Percentiles rank a stretch among this genome's conserved stretches.
These are phyloP conservation scores for Anagyrus pseudococci DNA, from an alignment of 2,888 invertebrate species.

Conservation along the genomic window DNA sequence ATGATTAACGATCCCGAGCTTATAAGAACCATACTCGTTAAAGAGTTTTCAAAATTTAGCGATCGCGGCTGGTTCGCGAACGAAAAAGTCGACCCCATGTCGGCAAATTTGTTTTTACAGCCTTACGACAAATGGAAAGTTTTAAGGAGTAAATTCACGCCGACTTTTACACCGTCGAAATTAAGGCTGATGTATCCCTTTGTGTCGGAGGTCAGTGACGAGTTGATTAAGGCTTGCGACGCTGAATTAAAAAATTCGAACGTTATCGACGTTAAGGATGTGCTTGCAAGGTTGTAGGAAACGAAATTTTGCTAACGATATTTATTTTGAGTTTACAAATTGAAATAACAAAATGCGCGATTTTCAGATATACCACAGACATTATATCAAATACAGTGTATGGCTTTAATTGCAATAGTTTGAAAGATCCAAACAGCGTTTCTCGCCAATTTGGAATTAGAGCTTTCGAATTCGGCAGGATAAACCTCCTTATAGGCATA, in stretches of 20 bases:
- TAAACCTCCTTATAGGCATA: not conserved
- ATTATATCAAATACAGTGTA: constrained; percentile 7
- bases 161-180: constrained; percentile 73
- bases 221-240: constrained; percentile 41
- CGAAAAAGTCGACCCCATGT: constrained; percentile 59
- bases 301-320: not conserved
- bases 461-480: constrained; percentile 1
- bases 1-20: constrained; percentile 70
- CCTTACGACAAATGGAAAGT: constrained; percentile 70
- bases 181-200: constrained; percentile 71
- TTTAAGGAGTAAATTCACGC: constrained; percentile 69
- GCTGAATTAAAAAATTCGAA: not conserved
- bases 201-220: constrained; percentile 66
- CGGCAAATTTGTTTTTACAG: constrained; percentile 68
- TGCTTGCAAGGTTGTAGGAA: constrained; percentile 1
- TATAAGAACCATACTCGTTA: constrained; percentile 66
- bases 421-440: constrained; percentile 42
- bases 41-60: constrained; percentile 71
- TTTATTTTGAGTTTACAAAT: not conserved
- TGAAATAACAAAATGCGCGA: not conserved
- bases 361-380: constrained; percentile 14
- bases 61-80: constrained; percentile 71
- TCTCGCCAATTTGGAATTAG: not conserved
- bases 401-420: constrained; percentile 5
- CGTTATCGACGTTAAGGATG: constrained; percentile 3